These are phyloP conservation scores for Antennarius maculatus DNA, from an alignment of 2,797 vertebrate species.

Conservation along the genomic window DNA sequence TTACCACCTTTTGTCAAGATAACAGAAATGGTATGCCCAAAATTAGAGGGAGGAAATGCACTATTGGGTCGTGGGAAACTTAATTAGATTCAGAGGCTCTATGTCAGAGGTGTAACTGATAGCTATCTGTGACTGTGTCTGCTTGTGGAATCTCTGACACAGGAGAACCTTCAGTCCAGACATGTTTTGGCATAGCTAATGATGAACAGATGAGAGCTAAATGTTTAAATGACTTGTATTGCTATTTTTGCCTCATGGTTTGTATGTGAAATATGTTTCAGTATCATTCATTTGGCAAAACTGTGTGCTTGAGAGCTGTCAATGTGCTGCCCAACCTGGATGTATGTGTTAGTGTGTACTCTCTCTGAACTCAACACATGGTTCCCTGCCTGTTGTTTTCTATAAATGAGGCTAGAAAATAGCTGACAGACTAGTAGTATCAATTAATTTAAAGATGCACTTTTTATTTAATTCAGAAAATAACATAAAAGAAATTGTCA, in stretches of 20 bases:
- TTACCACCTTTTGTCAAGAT: constrained; percentile 69
- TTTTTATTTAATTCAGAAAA: too few relatives aligned
- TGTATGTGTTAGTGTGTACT: constrained; percentile 24
- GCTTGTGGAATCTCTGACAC: constrained; percentile 50
- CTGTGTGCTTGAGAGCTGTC: background rate
- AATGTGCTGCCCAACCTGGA: constrained; percentile 8
- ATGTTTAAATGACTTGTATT: constrained; percentile 10
- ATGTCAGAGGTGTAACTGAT: constrained; percentile 66
- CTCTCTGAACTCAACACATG: constrained; percentile 47
- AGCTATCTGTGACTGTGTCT: constrained; percentile 49
- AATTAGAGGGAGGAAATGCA: constrained; percentile 69
- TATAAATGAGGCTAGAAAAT: constrained; percentile 48
- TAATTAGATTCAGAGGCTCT: constrained; percentile 57
- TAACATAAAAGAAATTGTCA: too few relatives aligned
- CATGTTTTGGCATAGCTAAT: constrained; percentile 38
- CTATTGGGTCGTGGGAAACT: constrained; percentile 73
- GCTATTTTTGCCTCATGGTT: constrained; percentile 27
- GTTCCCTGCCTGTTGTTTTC: constrained; percentile 59
- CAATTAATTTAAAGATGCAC: too few relatives aligned
- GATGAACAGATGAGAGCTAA: constrained; percentile 35
- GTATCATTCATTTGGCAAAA: constrained; percentile 8
- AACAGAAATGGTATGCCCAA: constrained; percentile 62
- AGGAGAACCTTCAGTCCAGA: constrained; percentile 48
- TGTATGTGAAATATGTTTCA: constrained; percentile 11
- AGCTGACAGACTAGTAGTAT: too few relatives aligned